Evolutionary conservation across 2,113 vertebrate species (phyloP).

Genomic region (Indri indri): DNA sequence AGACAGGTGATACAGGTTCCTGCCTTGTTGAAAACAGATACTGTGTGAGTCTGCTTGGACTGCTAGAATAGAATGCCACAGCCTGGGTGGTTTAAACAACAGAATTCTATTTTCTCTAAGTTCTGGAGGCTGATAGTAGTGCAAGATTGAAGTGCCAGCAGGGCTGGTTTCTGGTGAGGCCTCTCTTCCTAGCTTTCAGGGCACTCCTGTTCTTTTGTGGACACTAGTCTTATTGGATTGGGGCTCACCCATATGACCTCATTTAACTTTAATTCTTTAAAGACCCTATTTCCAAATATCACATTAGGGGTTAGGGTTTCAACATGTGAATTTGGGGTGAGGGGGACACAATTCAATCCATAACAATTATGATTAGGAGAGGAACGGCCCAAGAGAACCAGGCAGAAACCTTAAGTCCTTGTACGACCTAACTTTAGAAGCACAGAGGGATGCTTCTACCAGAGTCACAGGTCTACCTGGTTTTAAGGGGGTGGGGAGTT

Average conservation of each 20-base stretch:
- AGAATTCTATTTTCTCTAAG: not conserved
- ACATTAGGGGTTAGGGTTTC: not conserved
- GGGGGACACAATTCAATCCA: not conserved
- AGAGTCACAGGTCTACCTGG: not conserved
- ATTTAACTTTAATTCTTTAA: not conserved
- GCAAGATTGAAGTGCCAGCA: not conserved
- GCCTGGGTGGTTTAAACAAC: not conserved
- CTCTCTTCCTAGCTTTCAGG: not conserved
- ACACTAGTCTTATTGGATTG: not conserved
- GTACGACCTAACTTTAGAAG: not conserved
- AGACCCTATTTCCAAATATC: not conserved
- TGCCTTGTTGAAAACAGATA: not conserved
- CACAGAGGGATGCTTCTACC: not conserved
- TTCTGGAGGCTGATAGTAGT: not conserved
- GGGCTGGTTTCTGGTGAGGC: not conserved
- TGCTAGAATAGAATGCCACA: not conserved
- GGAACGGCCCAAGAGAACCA: not conserved
- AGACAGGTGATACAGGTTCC: not conserved
- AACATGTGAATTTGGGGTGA: not conserved
- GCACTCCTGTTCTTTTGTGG: not conserved
- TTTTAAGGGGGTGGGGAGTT: not conserved
- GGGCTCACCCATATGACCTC: not conserved
- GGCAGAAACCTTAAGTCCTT: not conserved
- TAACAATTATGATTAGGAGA: not conserved
- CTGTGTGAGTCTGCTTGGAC: not conserved